phyloP scores from a whole-genome alignment of 2,888 invertebrate species.

The Hypselothyrea guttata region DNA sequence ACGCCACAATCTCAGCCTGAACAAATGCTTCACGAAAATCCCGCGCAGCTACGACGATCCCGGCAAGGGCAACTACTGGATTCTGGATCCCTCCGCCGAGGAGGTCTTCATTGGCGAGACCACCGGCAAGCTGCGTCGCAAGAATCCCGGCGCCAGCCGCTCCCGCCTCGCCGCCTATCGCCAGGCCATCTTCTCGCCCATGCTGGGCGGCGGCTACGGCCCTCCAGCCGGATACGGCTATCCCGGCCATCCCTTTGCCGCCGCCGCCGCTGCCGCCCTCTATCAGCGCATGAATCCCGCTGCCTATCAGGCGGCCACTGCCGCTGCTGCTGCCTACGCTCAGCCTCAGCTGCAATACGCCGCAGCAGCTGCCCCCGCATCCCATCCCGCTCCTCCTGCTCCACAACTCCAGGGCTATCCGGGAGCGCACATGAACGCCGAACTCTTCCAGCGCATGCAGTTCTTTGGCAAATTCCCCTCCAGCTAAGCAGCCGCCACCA shows the following conservation, averaged over 20 bases:
- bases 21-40: conserved; percentile 99
- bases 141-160: conserved; percentile 94
- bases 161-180: conserved; percentile 95
- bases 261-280: conserved; percentile 75
- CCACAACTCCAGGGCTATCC: conserved; percentile 67
- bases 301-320: conserved; percentile 61
- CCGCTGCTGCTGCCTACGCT: conserved; percentile 50
- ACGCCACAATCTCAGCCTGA: conserved; percentile 96
- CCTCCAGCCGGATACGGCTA: conserved; percentile 61
- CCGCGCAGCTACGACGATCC: conserved; percentile 99
- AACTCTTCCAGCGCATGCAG: conserved; percentile 83
- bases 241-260: conserved; percentile 66
- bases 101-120: conserved; percentile 99
- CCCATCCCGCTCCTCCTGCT: conserved; percentile 34
- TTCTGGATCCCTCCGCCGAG: conserved; percentile 98
- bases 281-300: conserved; percentile 80
- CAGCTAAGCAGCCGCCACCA: conserved; percentile 60
- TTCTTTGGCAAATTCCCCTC: conserved; percentile 79
- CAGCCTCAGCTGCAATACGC: conserved; percentile 67
- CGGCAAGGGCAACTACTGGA: conserved; percentile 99
- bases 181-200: conserved; percentile 83
- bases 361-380: neutral
- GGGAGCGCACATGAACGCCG: conserved; percentile 69
- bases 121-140: conserved; percentile 95
- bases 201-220: conserved; percentile 71